Conservation (phyloP, 2,888 invertebrate species). For the Metellina segmentata region DNA sequence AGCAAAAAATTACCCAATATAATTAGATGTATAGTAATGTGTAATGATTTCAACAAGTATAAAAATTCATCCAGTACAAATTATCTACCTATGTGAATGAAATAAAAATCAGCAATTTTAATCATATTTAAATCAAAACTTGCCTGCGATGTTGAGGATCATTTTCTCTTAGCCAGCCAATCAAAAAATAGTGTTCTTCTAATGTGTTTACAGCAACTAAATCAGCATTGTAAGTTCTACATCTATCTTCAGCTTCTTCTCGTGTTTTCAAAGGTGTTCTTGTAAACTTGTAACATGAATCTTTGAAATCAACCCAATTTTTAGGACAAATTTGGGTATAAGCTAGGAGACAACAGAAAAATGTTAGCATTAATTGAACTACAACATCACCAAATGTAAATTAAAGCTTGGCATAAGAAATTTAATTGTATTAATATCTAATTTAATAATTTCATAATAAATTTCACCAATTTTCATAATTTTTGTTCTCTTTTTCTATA, state of each 20-base stretch:
- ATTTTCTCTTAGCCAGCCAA: constrained; percentile 89
- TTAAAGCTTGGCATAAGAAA: no score
- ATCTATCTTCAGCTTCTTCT: constrained; percentile 90
- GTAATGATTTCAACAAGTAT: no score
- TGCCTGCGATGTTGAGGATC: constrained; percentile 89
- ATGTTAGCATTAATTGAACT: no score
- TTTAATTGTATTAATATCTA: no score
- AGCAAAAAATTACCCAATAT: background rate
- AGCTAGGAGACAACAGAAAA: constrained; percentile 2
- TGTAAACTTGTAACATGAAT: constrained; percentile 93
- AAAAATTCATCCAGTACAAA: no score
- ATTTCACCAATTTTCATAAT: no score
- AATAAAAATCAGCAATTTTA: constrained; percentile 78
- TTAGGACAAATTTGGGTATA: constrained; percentile 86
- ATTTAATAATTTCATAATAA: no score
- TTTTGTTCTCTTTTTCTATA: no score
- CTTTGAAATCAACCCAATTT: constrained; percentile 91
- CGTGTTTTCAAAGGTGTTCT: constrained; percentile 89
- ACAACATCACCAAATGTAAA: no score
- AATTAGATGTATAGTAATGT: background rate
- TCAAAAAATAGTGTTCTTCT: constrained; percentile 93
- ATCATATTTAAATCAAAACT: background rate
- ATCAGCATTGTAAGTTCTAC: constrained; percentile 87
- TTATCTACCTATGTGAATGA: background rate
- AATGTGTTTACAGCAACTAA: constrained; percentile 89